These are phyloP conservation scores for Lasius fuliginosus DNA, from an alignment of 2,888 invertebrate genomes.

Conservation along the genomic window DNA sequence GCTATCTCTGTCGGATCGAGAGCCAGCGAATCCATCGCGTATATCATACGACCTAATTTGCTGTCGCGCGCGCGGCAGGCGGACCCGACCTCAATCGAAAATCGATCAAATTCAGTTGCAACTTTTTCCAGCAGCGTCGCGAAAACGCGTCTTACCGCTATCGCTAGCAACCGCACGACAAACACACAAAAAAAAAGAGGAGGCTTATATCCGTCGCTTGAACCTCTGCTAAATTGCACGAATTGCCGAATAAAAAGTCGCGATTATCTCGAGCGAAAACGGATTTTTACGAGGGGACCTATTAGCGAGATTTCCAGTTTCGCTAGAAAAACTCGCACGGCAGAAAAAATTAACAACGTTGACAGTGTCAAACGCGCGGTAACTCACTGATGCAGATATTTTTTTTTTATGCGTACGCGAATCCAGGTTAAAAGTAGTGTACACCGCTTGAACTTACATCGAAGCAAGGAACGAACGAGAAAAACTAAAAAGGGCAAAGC, in stretches of 20 bases:
- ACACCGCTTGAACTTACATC: slow-evolving; percentile 61
- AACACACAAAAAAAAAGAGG: neutral
- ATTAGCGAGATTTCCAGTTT: slow-evolving; percentile 37
- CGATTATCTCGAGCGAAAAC: slow-evolving; percentile 27
- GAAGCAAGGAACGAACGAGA: slow-evolving; percentile 22
- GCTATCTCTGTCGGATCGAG: slow-evolving; percentile 18
- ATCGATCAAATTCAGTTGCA: slow-evolving; percentile 53
- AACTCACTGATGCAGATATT: slow-evolving; percentile 29
- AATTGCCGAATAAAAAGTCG: slow-evolving; percentile 29
- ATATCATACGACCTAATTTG: slow-evolving; percentile 57
- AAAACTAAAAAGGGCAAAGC: slow-evolving; percentile 22
- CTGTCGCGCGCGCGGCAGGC: slow-evolving; percentile 43
- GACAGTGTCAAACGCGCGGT: slow-evolving; percentile 50
- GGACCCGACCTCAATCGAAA: slow-evolving; percentile 56
- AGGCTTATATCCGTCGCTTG: slow-evolving; percentile 1
- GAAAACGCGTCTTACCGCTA: slow-evolving; percentile 36
- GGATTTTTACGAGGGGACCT: slow-evolving; percentile 11
- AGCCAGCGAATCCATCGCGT: slow-evolving; percentile 43
- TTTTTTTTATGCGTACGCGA: slow-evolving; percentile 49
- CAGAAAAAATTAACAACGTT: slow-evolving; percentile 40
- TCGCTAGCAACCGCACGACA: slow-evolving; percentile 14
- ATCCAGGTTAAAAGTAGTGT: slow-evolving; percentile 78
- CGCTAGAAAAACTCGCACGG: slow-evolving; percentile 1
- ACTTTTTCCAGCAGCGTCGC: slow-evolving; percentile 43
- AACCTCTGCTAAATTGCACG: neutral